phyloP scores from a whole-genome alignment of 35 echinoderm and acorn worm species.

The Lytechinus variegatus region DNA sequence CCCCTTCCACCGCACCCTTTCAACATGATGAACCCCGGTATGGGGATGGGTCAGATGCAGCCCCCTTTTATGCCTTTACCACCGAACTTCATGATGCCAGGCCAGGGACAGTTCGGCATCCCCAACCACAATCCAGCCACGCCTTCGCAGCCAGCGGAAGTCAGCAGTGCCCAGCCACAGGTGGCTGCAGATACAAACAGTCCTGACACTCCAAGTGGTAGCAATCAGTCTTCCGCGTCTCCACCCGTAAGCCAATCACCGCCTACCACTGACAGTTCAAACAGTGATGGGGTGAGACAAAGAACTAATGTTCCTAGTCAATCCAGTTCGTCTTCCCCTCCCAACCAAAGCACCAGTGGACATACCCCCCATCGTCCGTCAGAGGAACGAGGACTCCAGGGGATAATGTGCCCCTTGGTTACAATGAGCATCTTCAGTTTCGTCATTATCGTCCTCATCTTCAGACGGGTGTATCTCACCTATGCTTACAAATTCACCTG shows the following conservation, averaged over 20 bases:
- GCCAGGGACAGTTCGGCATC: slow-evolving; percentile 55
- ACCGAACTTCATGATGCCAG: slow-evolving; percentile 68
- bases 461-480: slow-evolving; percentile 69
- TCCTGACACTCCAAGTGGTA: background rate
- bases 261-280: slow-evolving; percentile 40
- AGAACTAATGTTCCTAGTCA: background rate
- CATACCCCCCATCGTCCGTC: background rate
- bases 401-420: slow-evolving; percentile 34
- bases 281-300: background rate
- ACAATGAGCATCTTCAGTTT: slow-evolving; percentile 58
- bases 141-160: slow-evolving; percentile 34
- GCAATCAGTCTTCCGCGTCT: slow-evolving; percentile 28
- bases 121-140: slow-evolving; percentile 23
- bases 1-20: slow-evolving; percentile 71
- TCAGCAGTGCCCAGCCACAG: background rate
- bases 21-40: slow-evolving; percentile 50
- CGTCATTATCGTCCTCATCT: slow-evolving; percentile 61
- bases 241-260: slow-evolving; percentile 19
- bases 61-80: slow-evolving; percentile 70
- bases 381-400: background rate
- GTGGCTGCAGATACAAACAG: slow-evolving; percentile 46
- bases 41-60: slow-evolving; percentile 61
- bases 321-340: background rate
- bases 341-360: background rate
- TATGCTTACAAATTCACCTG: slow-evolving; percentile 88